phyloP scores from a whole-genome alignment of 2,113 vertebrate species.

The Grammatotria lemairii region DNA sequence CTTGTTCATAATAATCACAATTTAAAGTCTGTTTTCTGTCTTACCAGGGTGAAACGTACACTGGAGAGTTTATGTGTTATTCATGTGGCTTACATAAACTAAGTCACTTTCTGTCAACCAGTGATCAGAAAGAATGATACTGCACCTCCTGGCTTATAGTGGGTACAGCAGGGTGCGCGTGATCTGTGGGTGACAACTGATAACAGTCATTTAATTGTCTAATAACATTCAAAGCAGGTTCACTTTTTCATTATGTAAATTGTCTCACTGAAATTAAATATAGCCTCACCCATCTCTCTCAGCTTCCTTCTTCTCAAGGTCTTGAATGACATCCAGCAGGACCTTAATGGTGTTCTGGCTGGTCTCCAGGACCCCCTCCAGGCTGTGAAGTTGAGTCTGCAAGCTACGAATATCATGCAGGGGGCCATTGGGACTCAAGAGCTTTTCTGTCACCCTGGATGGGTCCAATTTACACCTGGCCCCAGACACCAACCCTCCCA shows the following conservation, averaged over 20 bases:
- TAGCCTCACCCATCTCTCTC: constrained; percentile 79
- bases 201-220: not conserved
- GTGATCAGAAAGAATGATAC: not conserved
- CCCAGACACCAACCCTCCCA: constrained; percentile 76
- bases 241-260: not conserved
- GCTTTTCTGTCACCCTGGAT: constrained; percentile 54
- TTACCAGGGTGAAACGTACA: not conserved
- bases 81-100: not conserved
- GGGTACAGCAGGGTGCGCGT: not conserved
- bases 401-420: constrained; percentile 72
- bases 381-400: constrained; percentile 78
- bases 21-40: not conserved
- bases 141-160: not conserved
- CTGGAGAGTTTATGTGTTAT: not conserved
- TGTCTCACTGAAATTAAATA: constrained; percentile 2
- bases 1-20: not conserved
- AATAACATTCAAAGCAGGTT: not conserved
- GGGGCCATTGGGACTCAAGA: constrained; percentile 59
- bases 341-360: constrained; percentile 87
- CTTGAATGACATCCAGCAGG: constrained; percentile 86
- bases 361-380: constrained; percentile 84
- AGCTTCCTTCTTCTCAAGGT: constrained; percentile 85
- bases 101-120: not conserved
- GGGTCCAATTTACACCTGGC: constrained; percentile 69
- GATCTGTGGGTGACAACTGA: not conserved